A percentile compares a stretch with the other conserved stretches of the same genome.
phyloP scores from a whole-genome alignment of 2,113 vertebrate genomes.

The Malurus cyaneus region DNA sequence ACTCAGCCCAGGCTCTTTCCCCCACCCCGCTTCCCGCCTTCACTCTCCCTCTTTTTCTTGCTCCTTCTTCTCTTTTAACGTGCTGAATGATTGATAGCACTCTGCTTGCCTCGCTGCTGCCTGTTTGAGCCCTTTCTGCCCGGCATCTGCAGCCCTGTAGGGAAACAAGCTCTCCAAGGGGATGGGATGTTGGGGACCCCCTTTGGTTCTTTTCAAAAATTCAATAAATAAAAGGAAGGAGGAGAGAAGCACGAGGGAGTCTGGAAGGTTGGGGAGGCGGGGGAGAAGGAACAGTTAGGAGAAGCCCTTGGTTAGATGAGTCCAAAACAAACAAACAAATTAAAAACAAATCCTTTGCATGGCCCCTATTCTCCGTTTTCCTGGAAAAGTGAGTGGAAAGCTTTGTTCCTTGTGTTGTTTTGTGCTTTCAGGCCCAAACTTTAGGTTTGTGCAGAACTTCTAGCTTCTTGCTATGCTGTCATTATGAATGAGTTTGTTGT shows the following conservation, averaged over 20 bases:
- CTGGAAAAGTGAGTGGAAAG: background rate
- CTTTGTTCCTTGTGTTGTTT: background rate
- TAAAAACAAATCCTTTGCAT: constrained; percentile 81
- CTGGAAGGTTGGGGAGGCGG: background rate
- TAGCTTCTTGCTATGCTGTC: background rate
- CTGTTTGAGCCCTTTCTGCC: constrained; percentile 70
- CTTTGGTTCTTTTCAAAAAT: constrained; percentile 81
- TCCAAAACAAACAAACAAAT: constrained; percentile 89
- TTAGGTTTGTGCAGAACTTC: background rate
- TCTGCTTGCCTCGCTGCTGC: constrained; percentile 37
- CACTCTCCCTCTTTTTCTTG: constrained; percentile 62
- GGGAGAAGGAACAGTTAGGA: constrained; percentile 48
- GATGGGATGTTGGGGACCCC: constrained; percentile 64
- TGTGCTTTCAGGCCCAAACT: background rate
- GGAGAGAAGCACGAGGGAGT: background rate
- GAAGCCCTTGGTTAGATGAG: constrained; percentile 76
- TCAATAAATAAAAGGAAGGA: constrained; percentile 1
- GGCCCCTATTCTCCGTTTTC: background rate
- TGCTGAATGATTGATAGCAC: constrained; percentile 71
- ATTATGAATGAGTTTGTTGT: background rate
- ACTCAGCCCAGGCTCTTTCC: constrained; percentile 61
- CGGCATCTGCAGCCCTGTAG: constrained; percentile 81
- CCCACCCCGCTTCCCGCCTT: constrained; percentile 44
- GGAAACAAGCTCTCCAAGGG: constrained; percentile 71
- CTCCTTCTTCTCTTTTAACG: constrained; percentile 71